Evolutionary conservation across 2,113 vertebrate species (phyloP).

Genomic region (Smithornis capensis): DNA sequence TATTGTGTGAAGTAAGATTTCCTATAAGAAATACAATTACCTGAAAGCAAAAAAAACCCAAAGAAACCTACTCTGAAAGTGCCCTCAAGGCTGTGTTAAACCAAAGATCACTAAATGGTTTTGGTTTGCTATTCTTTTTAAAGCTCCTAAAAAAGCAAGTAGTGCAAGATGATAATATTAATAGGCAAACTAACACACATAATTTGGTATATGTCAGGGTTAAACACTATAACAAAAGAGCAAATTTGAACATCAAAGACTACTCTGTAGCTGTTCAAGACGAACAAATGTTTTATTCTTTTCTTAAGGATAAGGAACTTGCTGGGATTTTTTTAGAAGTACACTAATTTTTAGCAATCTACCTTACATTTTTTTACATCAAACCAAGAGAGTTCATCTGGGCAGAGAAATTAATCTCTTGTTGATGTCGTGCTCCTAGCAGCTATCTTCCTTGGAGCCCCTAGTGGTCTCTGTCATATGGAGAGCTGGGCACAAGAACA

Average conservation of each 20-base stretch:
- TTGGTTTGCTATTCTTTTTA: not conserved
- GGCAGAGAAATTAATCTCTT: not conserved
- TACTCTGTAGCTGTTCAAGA: not conserved
- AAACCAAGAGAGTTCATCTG: not conserved
- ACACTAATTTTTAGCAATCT: not conserved
- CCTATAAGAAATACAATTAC: not conserved
- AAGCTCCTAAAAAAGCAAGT: not conserved
- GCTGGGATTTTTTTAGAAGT: not conserved
- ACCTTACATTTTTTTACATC: not conserved
- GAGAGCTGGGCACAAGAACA: not conserved
- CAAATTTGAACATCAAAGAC: not conserved
- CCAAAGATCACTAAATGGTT: not conserved
- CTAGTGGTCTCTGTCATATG: accelerated
- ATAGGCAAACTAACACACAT: not conserved
- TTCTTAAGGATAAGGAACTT: not conserved
- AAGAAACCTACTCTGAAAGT: not conserved
- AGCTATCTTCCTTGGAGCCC: not conserved
- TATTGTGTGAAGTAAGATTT: not conserved
- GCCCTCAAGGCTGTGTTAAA: not conserved
- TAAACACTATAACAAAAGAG: not conserved
- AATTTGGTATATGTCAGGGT: not conserved
- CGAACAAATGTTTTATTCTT: not conserved
- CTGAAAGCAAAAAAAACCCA: not conserved
- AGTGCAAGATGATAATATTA: not conserved
- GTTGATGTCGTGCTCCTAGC: not conserved